Evolutionary conservation across 2,113 vertebrate species (phyloP).

Genomic region (Bettongia penicillata): DNA sequence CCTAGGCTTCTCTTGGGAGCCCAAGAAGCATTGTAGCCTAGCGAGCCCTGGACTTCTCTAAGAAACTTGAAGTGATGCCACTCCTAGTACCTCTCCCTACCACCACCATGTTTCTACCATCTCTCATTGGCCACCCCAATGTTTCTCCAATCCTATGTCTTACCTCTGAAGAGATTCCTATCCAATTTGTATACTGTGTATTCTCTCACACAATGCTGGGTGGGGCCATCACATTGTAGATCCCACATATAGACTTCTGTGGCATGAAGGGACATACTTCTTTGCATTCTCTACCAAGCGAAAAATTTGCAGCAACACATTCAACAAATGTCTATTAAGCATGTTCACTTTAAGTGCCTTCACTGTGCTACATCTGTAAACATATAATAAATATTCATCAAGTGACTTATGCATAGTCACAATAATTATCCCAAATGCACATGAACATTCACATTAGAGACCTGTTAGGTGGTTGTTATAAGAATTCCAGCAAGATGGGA

Average conservation of each 20-base stretch:
- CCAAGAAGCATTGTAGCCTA: background rate
- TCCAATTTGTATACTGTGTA: background rate
- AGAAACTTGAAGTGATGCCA: background rate
- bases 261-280: background rate
- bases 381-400: background rate
- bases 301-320: background rate
- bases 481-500: background rate
- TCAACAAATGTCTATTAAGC: background rate
- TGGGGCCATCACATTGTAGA: background rate
- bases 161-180: background rate
- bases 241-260: background rate
- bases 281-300: background rate
- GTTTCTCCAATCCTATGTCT: background rate
- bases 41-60: background rate
- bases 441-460: background rate
- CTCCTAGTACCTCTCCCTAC: background rate
- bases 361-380: background rate
- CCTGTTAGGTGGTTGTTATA: background rate
- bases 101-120: background rate
- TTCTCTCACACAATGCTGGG: background rate
- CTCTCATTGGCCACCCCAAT: background rate
- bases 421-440: background rate
- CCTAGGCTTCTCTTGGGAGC: background rate
- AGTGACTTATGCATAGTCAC: background rate
- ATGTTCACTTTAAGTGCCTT: background rate